Evolutionary conservation across 2,113 vertebrate genomes (phyloP), one percentile per base, ranked within the genome.

Genomic region (Colinus virginianus): DNA sequence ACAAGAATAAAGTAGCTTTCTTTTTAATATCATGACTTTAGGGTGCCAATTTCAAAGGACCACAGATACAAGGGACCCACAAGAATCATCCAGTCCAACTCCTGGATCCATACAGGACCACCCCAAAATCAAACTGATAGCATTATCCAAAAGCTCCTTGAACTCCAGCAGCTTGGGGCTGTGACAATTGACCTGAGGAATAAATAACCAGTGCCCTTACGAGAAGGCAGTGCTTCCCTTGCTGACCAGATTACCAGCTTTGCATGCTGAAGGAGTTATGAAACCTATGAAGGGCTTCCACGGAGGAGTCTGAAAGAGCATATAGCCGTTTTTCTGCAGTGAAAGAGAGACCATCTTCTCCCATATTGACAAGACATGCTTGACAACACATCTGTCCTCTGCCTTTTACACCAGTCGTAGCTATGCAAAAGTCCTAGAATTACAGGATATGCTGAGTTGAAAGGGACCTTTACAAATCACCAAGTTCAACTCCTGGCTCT

Each of bases 211-310:
- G 70, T 67, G 67, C 38, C 4, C 40, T 67, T 69, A 69, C 30
- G n/a, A 42, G 20, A 62, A 76, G 42, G 14, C 43, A 49, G 13
- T 66, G 2, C 36, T 36, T 56, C 3, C 5, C 36, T 46, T 43
- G 16, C 32, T 42, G 45, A 45, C 15, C 34, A 8, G 8, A 42
- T 77, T 34, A 25, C 17, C 18, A 53, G 9, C 36, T 78, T 28
- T 23, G 7, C 21, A 9, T 8, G 36, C 32, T 20, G 53, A 61
- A 32, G 5, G 6, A 46, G 43, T 0, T 63, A 34, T 1, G 3
- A 68, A 84, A 46, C 0, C 0, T 0, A 0, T 28, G 30, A 48
- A 2, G 13, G 53, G 42, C 43, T 43, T 28, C 38, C 72, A n/a
- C 55, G 66, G 38, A 56, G 62, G 20, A 88, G 9, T 9, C 59